Percentiles rank a stretch among this genome's conserved stretches.
These are phyloP conservation scores for Eleginops maclovinus DNA, from an alignment of 2,113 vertebrate species.

Conservation along the genomic window DNA sequence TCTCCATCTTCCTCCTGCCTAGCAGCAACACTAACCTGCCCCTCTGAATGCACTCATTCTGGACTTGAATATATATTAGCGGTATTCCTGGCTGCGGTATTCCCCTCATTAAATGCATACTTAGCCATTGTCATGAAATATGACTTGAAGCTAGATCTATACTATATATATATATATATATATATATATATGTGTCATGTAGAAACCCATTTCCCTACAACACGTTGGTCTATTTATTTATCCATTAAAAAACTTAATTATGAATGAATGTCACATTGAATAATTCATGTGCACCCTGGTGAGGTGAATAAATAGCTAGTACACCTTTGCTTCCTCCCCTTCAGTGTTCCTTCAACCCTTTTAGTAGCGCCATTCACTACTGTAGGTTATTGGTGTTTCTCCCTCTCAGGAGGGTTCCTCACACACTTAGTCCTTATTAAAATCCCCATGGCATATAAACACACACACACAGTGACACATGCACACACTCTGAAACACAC, in stretches of 20 bases:
- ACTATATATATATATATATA: no score
- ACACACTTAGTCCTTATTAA: constrained; percentile 81
- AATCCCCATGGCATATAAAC: constrained; percentile 78
- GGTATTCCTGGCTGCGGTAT: constrained; percentile 24
- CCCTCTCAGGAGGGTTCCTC: constrained; percentile 68
- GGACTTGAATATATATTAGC: constrained; percentile 46
- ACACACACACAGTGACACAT: constrained; percentile 60
- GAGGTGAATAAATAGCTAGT: constrained; percentile 73
- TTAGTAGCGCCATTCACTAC: constrained; percentile 68
- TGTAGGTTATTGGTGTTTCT: constrained; percentile 79
- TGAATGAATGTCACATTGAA: constrained; percentile 81
- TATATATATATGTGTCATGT: constrained; percentile 58
- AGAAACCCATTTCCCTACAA: constrained; percentile 55
- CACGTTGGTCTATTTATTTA: constrained; percentile 81
- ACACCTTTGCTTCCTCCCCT: constrained; percentile 72
- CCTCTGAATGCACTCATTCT: constrained; percentile 28
- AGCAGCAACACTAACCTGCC: constrained; percentile 43
- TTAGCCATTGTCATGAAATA: constrained; percentile 61
- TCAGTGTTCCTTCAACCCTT: constrained; percentile 77
- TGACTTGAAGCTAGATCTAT: constrained; percentile 54
- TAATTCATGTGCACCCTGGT: constrained; percentile 78
- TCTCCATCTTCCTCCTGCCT: constrained; percentile 51
- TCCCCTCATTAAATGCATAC: constrained; percentile 60
- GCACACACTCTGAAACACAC: constrained; percentile 17
- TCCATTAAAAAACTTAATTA: constrained; percentile 82